Percentiles rank a stretch among this genome's conserved stretches.
phyloP scores from a whole-genome alignment of 2,888 invertebrate genomes.

The Pegoplata infirma region DNA sequence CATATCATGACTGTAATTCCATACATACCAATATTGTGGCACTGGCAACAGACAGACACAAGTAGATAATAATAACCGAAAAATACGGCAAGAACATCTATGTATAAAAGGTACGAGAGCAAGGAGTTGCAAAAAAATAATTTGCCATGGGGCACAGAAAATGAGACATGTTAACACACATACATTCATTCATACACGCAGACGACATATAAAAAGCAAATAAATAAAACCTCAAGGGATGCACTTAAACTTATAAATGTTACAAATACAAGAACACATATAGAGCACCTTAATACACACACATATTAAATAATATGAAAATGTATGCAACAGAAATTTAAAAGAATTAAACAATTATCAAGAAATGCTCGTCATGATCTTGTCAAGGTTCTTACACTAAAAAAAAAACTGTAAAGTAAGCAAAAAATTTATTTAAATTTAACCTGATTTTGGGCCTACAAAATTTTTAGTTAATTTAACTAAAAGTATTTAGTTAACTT shows the following conservation, averaged over 20 bases:
- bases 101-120: conserved; percentile 1
- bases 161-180: not conserved
- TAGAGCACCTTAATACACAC: not conserved
- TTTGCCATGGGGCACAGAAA: conserved; percentile 33
- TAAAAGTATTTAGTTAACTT: too few species aligned
- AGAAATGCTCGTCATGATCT: too few species aligned
- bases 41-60: conserved; percentile 23
- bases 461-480: too few species aligned
- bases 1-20: conserved; percentile 41
- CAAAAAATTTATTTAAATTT: too few species aligned
- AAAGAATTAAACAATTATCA: not conserved
- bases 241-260: conserved; percentile 61
- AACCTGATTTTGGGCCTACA: too few species aligned
- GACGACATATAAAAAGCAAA: conserved; percentile 50
- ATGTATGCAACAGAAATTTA: too few species aligned
- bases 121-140: conserved; percentile 46
- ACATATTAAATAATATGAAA: not conserved
- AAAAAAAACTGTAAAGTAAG: too few species aligned
- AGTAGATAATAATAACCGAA: conserved; percentile 51
- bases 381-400: too few species aligned
- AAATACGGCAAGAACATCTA: conserved; percentile 31
- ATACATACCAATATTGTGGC: not conserved
- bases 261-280: conserved; percentile 19
- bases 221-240: conserved; percentile 60
- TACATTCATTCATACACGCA: not conserved